Evolutionary conservation across 2,888 invertebrate genomes (phyloP), one percentile per base, ranked within the genome.

Genomic region (Choreutis nemorana): DNA sequence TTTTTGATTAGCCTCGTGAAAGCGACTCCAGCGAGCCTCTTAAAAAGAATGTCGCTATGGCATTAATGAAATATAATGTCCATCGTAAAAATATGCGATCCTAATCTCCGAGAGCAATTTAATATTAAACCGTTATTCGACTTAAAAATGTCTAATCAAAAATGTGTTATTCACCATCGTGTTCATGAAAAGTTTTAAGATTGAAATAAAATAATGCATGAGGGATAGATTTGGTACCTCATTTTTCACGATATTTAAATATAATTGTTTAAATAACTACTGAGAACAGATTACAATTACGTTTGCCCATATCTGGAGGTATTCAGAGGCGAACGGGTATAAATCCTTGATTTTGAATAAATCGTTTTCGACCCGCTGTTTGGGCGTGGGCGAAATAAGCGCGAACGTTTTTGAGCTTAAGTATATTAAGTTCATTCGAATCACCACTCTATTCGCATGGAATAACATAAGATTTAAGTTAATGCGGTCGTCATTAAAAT

Each of bases 291-390:
- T 18, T 6, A 18, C 18, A 8, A 18, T 8, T 5, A 7, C 14
- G 24, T 23, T 14, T 32, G 31, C 29, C 34, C 39, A 33, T 33
- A 33, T 37, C 35, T 33, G 33, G 35, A 34, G 38, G 42, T 41
- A 13, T 14, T 15, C 39, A 48, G 39, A 51, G 44, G 49, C 48
- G 45, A 55, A 54, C 52, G 53, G 50, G 51, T 50, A 55, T 59
- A 59, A 58, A 67, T 71, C 61, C 65, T 68, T 66, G 63, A 60
- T 68, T 71, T 63, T 57, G 61, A 59, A 70, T 66, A 65, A 67
- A 62, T 66, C 60, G 63, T 59, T 53, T 56, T 53, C 55, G 55
- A 55, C 47, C 46, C 48, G 55, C 49, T 45, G 46, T 59, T 59
- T 50, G 29, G 44, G 59, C 59, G 52, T 75, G 72, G 63, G 75